These are phyloP conservation scores for Acanthornis magna DNA, from an alignment of 2,797 vertebrate genomes.

Conservation along the genomic window DNA sequence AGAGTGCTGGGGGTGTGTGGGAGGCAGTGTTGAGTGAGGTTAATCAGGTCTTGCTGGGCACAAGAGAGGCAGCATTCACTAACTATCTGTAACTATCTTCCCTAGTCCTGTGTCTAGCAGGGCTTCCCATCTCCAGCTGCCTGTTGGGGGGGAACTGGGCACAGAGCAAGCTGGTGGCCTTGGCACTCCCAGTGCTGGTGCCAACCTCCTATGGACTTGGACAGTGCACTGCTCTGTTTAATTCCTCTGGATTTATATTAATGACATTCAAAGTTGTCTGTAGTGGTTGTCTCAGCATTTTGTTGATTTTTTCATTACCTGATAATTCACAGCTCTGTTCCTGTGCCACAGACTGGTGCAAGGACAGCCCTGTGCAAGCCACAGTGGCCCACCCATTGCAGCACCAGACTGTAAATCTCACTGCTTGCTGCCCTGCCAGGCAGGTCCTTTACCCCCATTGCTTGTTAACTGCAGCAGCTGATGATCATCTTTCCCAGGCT, in stretches of 20 bases:
- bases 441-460: background rate
- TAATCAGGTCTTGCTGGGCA: background rate
- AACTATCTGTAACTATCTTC: background rate
- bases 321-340: background rate
- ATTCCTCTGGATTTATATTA: background rate
- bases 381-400: background rate
- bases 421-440: background rate
- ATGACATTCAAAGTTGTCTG: background rate
- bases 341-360: background rate
- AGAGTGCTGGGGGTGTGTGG: background rate
- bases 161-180: background rate
- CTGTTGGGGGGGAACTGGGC: background rate
- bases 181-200: background rate
- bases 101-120: background rate
- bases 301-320: slow-evolving; percentile 21
- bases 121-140: background rate
- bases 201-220: background rate
- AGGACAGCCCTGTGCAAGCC: background rate
- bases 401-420: background rate
- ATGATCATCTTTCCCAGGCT: slow-evolving; percentile 5
- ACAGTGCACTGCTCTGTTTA: background rate
- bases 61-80: background rate
- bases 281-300: slow-evolving; percentile 1
- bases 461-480: slow-evolving; percentile 11
- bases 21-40: background rate